phyloP scores from a whole-genome alignment of 1,140 invertebrate genomes.

The Xylocopa sonorina region DNA sequence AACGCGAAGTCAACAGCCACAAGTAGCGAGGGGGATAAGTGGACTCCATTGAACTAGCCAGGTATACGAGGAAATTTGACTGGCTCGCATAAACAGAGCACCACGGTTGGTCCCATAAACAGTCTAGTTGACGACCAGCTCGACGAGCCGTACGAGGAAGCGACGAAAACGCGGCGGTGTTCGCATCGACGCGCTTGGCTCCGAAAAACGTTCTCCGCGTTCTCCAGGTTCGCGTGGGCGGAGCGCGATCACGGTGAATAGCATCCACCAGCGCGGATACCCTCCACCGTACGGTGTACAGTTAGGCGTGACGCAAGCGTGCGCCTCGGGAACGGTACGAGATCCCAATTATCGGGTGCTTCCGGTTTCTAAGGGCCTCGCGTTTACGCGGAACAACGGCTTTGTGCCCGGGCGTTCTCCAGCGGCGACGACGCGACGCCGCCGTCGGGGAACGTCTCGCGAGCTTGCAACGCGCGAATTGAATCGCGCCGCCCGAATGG shows the following conservation, averaged over 20 bases:
- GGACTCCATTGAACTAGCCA: too few relatives aligned
- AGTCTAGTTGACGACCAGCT: slow-evolving; percentile 35
- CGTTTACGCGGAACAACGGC: slow-evolving; percentile 31
- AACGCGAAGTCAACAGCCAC: too few relatives aligned
- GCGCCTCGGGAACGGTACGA: slow-evolving; percentile 35
- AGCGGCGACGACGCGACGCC: neutral
- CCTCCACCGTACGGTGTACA: slow-evolving; percentile 62
- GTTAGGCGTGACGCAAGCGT: slow-evolving; percentile 70
- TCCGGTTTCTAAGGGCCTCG: slow-evolving; percentile 60
- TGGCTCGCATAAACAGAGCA: too few relatives aligned
- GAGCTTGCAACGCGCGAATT: neutral
- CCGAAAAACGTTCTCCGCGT: slow-evolving; percentile 67
- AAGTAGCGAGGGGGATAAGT: too few relatives aligned
- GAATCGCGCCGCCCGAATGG: neutral
- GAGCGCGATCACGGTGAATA: slow-evolving; percentile 53
- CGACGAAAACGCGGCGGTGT: neutral
- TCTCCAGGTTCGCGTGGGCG: slow-evolving; percentile 59
- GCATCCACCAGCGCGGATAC: slow-evolving; percentile 41
- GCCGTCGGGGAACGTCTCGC: neutral
- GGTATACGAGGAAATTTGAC: too few relatives aligned
- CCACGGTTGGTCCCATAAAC: too few relatives aligned
- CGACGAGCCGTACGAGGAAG: slow-evolving; percentile 33
- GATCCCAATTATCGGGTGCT: slow-evolving; percentile 64
- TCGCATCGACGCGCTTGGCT: slow-evolving; percentile 22
- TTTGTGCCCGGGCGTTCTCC: neutral